Evolutionary conservation across 2,888 invertebrate species (phyloP).

Genomic region (Thereva nobilitata): DNA sequence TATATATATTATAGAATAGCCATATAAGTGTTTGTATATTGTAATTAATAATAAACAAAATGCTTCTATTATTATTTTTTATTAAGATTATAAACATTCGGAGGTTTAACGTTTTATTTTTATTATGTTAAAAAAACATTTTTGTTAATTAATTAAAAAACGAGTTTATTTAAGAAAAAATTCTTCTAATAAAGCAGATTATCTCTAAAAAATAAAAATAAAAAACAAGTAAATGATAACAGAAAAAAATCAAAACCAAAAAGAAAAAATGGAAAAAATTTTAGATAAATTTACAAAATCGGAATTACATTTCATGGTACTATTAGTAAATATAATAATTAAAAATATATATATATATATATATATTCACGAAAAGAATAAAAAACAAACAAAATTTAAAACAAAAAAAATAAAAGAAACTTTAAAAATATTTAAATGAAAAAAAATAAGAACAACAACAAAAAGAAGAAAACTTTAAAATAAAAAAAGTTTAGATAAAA

Average conservation of each 20-base stretch:
- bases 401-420: slow-evolving; percentile 18
- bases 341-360: slow-evolving; percentile 25
- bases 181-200: no score
- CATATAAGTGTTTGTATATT: slow-evolving; percentile 29
- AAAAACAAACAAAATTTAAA: slow-evolving; percentile 17
- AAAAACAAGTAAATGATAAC: slow-evolving; percentile 24
- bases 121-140: no score
- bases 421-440: slow-evolving; percentile 11
- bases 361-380: slow-evolving; percentile 10
- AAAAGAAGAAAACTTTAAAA: slow-evolving; percentile 11
- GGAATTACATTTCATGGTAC: not conserved
- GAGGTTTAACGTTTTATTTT: no score
- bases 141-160: no score
- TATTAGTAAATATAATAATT: slow-evolving; percentile 18
- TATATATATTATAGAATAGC: not conserved
- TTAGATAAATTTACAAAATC: slow-evolving; percentile 30
- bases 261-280: slow-evolving; percentile 20
- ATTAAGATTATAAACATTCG: no score
- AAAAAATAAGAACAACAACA: slow-evolving; percentile 13
- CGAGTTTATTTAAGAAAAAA: no score
- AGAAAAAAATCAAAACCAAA: slow-evolving; percentile 39
- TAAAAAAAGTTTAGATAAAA: slow-evolving; percentile 20
- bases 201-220: slow-evolving; percentile 16
- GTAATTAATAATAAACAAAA: slow-evolving; percentile 16
- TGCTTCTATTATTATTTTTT: slow-evolving; percentile 18